A percentile compares a stretch with the other conserved stretches of the same genome.
These are phyloP conservation scores for Athene noctua DNA, from an alignment of 2,113 vertebrate genomes.

Conservation along the genomic window DNA sequence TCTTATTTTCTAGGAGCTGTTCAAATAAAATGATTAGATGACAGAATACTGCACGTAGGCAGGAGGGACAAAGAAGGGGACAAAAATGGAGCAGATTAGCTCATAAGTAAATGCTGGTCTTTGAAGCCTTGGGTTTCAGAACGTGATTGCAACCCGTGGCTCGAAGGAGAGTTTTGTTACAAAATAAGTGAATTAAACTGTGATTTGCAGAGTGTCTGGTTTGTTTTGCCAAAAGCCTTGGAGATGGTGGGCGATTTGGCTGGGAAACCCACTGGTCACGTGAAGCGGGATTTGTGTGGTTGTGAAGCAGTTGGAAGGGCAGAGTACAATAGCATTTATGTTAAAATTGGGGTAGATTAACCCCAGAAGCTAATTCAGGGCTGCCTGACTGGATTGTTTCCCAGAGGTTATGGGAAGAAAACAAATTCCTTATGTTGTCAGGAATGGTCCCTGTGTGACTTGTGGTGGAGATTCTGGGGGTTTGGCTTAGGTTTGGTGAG, in stretches of 20 bases:
- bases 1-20: background rate
- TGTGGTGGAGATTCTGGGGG: background rate
- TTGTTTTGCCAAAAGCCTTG: constrained; percentile 13
- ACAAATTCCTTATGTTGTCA: background rate
- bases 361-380: background rate
- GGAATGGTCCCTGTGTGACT: background rate
- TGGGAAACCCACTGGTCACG: background rate
- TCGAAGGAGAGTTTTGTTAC: background rate
- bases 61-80: background rate
- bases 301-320: background rate
- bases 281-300: background rate
- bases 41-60: background rate
- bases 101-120: background rate
- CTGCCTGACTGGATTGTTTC: constrained; percentile 9
- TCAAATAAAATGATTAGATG: background rate
- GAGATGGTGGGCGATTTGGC: background rate
- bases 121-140: background rate
- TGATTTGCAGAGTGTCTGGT: background rate
- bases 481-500: background rate
- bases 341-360: constrained; percentile 11
- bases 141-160: background rate
- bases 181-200: background rate
- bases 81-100: background rate
- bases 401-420: background rate
- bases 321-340: background rate